Percentiles rank a stretch among this genome's conserved stretches.
phyloP scores from a whole-genome alignment of 2,888 invertebrate genomes.

The Drosophila bunnanda region DNA sequence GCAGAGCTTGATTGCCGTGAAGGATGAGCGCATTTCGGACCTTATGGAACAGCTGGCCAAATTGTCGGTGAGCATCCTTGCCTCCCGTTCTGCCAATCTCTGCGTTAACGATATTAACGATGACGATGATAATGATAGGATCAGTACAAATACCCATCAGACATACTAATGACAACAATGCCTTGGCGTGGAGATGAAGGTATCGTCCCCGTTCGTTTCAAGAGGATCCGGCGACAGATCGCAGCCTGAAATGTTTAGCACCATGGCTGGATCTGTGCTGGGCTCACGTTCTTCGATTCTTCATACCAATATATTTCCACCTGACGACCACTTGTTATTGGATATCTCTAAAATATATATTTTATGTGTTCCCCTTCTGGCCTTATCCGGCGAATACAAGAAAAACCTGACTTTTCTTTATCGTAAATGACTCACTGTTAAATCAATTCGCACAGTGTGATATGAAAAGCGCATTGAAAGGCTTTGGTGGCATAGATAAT shows the following conservation, averaged over 20 bases:
- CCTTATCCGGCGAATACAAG: constrained; percentile 4
- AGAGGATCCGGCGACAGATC: not conserved
- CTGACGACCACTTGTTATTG: constrained; percentile 21
- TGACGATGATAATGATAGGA: constrained; percentile 17
- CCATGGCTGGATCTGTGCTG: not conserved
- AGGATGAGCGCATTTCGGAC: constrained; percentile 78
- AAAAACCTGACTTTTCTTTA: constrained; percentile 31
- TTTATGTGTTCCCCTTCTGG: constrained; percentile 21
- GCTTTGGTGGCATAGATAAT: constrained; percentile 5
- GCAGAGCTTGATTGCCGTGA: constrained; percentile 73
- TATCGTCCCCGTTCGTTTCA: not conserved
- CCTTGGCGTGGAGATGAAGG: not conserved
- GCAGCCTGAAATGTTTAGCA: not conserved
- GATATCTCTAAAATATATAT: constrained; percentile 16
- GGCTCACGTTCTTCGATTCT: constrained; percentile 1
- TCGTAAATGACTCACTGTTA: constrained; percentile 27
- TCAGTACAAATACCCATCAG: constrained; percentile 18
- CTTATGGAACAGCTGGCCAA: constrained; percentile 72
- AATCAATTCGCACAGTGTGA: not conserved
- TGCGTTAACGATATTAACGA: constrained; percentile 47
- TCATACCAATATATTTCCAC: not conserved
- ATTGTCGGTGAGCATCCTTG: constrained; percentile 68
- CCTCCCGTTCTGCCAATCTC: constrained; percentile 48
- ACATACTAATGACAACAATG: constrained; percentile 6
- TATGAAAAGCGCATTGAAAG: constrained; percentile 7